Evolutionary conservation across 53 echinoderm and acorn worm species (phyloP).

Genomic region (Mesocentrotus franciscanus): DNA sequence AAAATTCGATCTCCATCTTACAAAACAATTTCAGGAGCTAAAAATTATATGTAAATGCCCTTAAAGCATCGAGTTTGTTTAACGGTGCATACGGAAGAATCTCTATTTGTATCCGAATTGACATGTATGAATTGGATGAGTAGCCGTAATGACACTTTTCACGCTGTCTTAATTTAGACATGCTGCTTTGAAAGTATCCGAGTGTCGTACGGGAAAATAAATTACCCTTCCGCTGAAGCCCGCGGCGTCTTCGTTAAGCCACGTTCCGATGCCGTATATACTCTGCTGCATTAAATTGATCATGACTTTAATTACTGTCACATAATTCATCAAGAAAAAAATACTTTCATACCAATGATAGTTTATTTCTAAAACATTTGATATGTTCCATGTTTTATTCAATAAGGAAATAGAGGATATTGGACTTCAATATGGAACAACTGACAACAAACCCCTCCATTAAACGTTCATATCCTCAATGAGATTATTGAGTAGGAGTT

Average conservation of each 20-base stretch:
- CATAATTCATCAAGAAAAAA: neutral
- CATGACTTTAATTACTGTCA: neutral
- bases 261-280: neutral
- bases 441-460: no score
- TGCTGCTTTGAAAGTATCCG: neutral
- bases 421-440: no score
- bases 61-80: neutral
- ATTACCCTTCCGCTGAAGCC: constrained; percentile 13
- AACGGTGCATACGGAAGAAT: neutral
- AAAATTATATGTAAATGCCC: neutral
- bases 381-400: neutral
- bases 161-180: neutral
- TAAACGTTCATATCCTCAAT: no score
- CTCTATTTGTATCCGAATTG: neutral
- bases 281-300: neutral
- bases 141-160: neutral
- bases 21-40: neutral
- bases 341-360: neutral
- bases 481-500: no score
- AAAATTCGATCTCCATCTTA: neutral
- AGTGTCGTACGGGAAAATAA: neutral
- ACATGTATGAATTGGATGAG: constrained; percentile 5
- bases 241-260: neutral
- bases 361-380: neutral
- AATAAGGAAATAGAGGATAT: neutral